A percentile compares a stretch with the other conserved stretches of the same genome.
Conservation (phyloP, 2,113 vertebrate genomes). For the Dipodomys ordii region DNA sequence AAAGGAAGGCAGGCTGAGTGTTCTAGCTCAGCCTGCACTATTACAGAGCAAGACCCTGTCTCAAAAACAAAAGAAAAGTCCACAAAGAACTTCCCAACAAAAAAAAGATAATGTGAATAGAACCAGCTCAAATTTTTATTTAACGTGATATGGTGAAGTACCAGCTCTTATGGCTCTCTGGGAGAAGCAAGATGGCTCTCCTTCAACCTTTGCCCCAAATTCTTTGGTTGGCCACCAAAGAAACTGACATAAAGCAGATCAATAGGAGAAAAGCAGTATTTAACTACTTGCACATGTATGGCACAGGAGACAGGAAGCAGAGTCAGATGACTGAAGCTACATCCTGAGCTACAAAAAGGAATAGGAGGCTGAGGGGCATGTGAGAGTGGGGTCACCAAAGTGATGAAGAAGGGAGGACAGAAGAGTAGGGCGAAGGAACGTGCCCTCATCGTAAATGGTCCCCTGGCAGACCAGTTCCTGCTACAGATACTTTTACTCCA, state of each 20-base stretch:
- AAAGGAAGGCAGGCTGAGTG: neutral
- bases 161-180: neutral
- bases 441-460: neutral
- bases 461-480: neutral
- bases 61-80: too few species aligned
- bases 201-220: neutral
- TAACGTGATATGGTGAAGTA: neutral
- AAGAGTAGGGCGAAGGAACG: neutral
- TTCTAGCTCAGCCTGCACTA: neutral
- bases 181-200: neutral
- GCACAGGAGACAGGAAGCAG: neutral
- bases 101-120: neutral
- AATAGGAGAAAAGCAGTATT: neutral
- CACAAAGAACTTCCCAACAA: neutral
- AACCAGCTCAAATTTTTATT: neutral
- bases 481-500: neutral
- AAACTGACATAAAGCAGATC: neutral
- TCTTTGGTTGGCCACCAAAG: neutral
- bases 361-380: neutral
- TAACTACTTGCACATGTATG: neutral
- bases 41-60: neutral
- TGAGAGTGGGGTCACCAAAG: neutral
- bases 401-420: neutral
- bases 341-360: neutral
- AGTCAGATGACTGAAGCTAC: neutral